Conservation (phyloP, 2,113 vertebrate genomes). For the Pangasianodon gigas region DNA sequence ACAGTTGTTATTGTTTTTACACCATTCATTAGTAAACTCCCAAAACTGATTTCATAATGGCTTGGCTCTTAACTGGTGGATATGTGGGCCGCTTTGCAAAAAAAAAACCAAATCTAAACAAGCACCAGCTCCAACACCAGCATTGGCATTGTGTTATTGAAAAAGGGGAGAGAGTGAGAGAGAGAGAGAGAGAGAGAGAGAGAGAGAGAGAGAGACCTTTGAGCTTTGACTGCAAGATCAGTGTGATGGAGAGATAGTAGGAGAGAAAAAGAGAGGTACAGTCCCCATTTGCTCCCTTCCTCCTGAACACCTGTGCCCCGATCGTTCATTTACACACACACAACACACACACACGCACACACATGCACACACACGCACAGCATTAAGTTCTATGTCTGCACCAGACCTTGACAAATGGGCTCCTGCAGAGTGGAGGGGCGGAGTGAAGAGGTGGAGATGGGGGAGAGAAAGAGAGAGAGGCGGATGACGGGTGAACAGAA, state of each 20-base stretch:
- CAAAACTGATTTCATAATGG: not conserved
- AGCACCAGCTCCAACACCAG: slow-evolving; percentile 3
- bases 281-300: slow-evolving; percentile 44
- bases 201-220: slow-evolving; percentile 6
- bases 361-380: slow-evolving; percentile 29
- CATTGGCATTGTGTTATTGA: not conserved
- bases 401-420: slow-evolving; percentile 55
- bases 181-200: slow-evolving; percentile 5
- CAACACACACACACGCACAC: slow-evolving; percentile 13
- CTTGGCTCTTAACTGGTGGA: not conserved
- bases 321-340: not conserved
- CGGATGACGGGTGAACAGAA: slow-evolving; percentile 14
- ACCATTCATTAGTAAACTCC: not conserved
- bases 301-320: slow-evolving; percentile 49
- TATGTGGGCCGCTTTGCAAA: not conserved
- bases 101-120: not conserved
- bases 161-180: not conserved
- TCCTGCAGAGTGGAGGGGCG: slow-evolving; percentile 41
- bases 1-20: not conserved
- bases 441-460: slow-evolving; percentile 25
- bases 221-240: slow-evolving; percentile 16
- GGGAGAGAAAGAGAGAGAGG: slow-evolving; percentile 19
- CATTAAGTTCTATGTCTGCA: slow-evolving; percentile 51
- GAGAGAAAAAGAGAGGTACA: slow-evolving; percentile 31
- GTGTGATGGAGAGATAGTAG: slow-evolving; percentile 22